A percentile compares a stretch with the other conserved stretches of the same genome.
These are phyloP conservation scores for Tragelaphus imberbis DNA, from an alignment of 2,113 vertebrate species.

Conservation along the genomic window DNA sequence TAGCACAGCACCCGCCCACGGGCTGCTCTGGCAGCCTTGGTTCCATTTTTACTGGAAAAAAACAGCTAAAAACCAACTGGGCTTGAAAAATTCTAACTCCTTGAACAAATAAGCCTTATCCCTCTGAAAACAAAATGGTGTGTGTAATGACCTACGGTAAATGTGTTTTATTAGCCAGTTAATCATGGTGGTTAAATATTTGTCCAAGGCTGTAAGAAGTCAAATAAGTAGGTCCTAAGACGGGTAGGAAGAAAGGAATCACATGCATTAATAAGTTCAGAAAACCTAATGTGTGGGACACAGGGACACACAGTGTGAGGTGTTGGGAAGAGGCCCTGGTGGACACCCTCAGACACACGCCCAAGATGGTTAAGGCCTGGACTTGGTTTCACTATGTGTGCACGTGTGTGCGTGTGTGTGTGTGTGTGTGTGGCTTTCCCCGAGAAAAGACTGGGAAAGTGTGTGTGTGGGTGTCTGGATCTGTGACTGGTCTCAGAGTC, in stretches of 20 bases:
- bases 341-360: accelerated
- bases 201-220: neutral
- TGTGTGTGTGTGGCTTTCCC: neutral
- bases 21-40: neutral
- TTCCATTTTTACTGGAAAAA: neutral
- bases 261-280: neutral
- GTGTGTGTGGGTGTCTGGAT: neutral
- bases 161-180: conserved; percentile 22
- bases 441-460: neutral
- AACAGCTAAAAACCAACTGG: neutral
- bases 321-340: neutral
- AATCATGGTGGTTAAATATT: conserved; percentile 10
- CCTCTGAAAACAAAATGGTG: conserved; percentile 21
- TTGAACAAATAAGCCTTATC: neutral
- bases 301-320: neutral
- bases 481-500: neutral
- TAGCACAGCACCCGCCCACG: accelerated
- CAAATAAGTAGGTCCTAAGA: neutral
- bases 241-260: neutral
- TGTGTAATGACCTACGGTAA: neutral
- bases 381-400: neutral
- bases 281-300: neutral
- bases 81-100: neutral
- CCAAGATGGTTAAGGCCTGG: neutral
- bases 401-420: neutral